Conservation (phyloP, 2,113 vertebrate genomes). For the Brachyhypopomus gauderio region DNA sequence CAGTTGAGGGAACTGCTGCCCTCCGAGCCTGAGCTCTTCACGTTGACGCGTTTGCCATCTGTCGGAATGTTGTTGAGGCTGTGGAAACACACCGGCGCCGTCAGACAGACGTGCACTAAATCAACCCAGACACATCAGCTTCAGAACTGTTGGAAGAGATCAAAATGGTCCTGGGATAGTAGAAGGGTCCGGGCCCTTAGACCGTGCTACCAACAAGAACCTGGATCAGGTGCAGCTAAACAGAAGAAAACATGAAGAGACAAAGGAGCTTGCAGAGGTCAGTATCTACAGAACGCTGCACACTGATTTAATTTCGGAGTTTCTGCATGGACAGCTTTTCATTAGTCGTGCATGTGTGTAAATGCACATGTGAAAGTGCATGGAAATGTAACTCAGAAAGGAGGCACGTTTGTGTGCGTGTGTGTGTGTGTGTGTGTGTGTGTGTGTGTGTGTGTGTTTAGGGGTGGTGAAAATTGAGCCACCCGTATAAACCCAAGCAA, state of each 20-base stretch:
- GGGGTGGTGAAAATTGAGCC: conserved; percentile 4
- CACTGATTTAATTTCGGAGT: neutral
- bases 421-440: neutral
- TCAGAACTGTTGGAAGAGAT: neutral
- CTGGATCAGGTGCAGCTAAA: too few species aligned
- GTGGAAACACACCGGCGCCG: neutral
- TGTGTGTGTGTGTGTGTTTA: too few species aligned
- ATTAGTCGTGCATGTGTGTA: neutral
- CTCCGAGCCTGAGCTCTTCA: conserved; percentile 84
- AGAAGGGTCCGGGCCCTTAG: neutral
- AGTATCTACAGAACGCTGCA: too few species aligned
- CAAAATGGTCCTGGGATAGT: neutral
- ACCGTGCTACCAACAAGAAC: neutral
- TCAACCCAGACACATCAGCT: neutral
- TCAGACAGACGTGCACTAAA: neutral
- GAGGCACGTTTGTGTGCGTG: neutral
- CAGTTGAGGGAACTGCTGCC: conserved; percentile 80
- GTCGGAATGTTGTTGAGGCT: conserved; percentile 84
- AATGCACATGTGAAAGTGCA: neutral
- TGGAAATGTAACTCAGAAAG: neutral
- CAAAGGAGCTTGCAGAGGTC: too few species aligned
- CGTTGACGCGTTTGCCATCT: conserved; percentile 80
- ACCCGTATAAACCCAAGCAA: conserved; percentile 21
- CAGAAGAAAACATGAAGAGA: too few species aligned
- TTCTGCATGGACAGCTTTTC: neutral